Evolutionary conservation across 2,888 invertebrate genomes (phyloP).

Genomic region (Drosophila histrio): DNA sequence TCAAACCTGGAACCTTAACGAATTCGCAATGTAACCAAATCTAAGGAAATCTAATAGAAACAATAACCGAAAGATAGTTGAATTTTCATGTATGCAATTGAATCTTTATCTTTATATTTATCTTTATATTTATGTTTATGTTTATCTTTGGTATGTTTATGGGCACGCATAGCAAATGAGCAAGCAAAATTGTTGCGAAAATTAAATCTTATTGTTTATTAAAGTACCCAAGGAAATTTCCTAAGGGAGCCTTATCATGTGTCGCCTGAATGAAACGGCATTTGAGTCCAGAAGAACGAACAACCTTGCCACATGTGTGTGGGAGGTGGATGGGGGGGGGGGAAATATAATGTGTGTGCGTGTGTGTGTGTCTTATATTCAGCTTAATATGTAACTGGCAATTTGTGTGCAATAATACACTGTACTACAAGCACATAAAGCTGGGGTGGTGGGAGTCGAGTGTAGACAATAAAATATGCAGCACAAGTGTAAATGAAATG

Average conservation of each 20-base stretch:
- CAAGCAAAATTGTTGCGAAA: conserved; percentile 41
- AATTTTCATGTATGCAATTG: conserved; percentile 11
- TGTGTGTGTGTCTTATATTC: conserved; percentile 24
- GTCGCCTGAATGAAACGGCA: conserved; percentile 25
- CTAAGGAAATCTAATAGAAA: conserved; percentile 5
- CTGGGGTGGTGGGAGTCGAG: not conserved
- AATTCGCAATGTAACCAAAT: not conserved
- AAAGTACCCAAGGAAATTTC: conserved; percentile 40
- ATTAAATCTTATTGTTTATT: conserved; percentile 62
- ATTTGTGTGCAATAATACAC: conserved; percentile 69
- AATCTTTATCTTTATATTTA: conserved; percentile 13
- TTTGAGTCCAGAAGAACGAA: not conserved
- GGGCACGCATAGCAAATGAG: conserved; percentile 32
- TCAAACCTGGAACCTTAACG: not conserved
- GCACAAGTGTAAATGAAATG: conserved; percentile 77
- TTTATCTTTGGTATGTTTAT: conserved; percentile 18
- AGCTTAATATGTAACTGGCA: conserved; percentile 66
- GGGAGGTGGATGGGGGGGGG: not conserved
- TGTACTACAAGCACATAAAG: conserved; percentile 15
- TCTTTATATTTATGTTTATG: conserved; percentile 1
- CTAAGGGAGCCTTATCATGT: conserved; percentile 30
- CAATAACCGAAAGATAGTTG: conserved; percentile 6
- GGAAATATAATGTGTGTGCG: conserved; percentile 1
- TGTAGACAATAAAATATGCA: conserved; percentile 70
- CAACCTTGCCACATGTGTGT: not conserved